Percentiles rank a stretch among this genome's conserved stretches.
Evolutionary conservation across 2,113 vertebrate genomes (phyloP).

Genomic region (Rousettus leschenaultii): DNA sequence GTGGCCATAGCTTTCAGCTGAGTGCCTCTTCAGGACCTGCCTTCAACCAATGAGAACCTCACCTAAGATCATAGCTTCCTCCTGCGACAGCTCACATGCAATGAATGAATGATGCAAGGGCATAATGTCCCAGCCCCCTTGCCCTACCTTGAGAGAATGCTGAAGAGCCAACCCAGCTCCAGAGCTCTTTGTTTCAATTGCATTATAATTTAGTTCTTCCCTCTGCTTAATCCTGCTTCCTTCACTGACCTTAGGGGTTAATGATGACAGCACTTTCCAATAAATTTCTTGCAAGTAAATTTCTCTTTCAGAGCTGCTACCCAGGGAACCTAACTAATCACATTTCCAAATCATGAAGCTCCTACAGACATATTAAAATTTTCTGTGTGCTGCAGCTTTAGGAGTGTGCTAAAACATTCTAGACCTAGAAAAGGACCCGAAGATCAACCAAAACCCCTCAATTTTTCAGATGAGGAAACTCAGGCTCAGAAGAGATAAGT

Average conservation of each 20-base stretch:
- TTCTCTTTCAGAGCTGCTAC: neutral
- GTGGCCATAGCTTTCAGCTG: neutral
- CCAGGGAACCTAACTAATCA: neutral
- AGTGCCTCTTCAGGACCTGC: neutral
- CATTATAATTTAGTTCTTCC: neutral
- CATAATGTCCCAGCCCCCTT: neutral
- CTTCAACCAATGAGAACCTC: neutral
- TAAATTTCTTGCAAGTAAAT: neutral
- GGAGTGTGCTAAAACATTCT: neutral
- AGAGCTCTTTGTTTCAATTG: neutral
- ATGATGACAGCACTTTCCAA: neutral
- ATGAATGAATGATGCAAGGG: neutral
- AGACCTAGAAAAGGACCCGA: neutral
- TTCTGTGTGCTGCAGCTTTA: neutral
- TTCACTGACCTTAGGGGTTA: neutral
- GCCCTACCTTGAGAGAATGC: neutral
- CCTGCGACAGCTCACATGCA: neutral
- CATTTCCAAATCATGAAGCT: neutral
- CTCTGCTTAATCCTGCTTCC: neutral
- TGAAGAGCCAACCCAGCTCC: neutral
- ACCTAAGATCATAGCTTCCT: neutral
- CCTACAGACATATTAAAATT: neutral
- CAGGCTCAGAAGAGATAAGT: neutral
- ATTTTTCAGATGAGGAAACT: constrained; percentile 35
- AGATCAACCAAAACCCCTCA: neutral